phyloP scores from a whole-genome alignment of 2,113 vertebrate species.

The Siniperca knerii region DNA sequence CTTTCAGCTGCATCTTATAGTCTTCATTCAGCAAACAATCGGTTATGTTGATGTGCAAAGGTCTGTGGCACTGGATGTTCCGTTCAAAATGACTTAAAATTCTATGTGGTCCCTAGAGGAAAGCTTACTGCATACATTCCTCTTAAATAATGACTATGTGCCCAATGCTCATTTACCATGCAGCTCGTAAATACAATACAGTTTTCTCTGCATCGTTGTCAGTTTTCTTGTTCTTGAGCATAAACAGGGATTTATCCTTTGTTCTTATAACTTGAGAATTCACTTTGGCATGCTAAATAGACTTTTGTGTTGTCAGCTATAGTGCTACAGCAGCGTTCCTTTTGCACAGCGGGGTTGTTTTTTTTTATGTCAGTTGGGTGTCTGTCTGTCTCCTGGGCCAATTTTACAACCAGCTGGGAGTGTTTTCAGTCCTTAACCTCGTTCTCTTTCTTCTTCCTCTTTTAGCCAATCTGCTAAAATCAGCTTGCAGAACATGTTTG shows the following conservation, averaged over 20 bases:
- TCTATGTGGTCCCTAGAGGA: background rate
- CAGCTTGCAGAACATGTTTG: slow-evolving; percentile 24
- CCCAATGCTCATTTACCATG: slow-evolving; percentile 15
- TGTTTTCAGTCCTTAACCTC: slow-evolving; percentile 6
- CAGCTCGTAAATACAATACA: slow-evolving; percentile 11
- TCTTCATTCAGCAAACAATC: too few relatives aligned
- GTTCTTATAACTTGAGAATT: background rate
- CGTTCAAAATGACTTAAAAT: background rate
- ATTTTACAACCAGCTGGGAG: background rate
- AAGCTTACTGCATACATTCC: background rate
- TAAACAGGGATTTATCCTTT: background rate
- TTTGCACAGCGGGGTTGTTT: background rate
- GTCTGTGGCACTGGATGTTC: background rate
- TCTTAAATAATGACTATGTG: slow-evolving; percentile 16
- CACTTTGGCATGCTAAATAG: background rate
- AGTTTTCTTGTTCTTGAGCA: background rate
- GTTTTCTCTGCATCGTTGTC: background rate
- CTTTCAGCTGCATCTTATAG: background rate
- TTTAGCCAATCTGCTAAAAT: slow-evolving; percentile 22
- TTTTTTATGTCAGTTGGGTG: background rate
- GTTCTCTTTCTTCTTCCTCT: background rate
- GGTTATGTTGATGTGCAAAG: background rate
- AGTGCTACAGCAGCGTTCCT: background rate
- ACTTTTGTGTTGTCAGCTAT: background rate
- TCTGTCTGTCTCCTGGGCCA: background rate